These are phyloP conservation scores for Hydropotes inermis DNA, from an alignment of 2,113 vertebrate species.

Conservation along the genomic window DNA sequence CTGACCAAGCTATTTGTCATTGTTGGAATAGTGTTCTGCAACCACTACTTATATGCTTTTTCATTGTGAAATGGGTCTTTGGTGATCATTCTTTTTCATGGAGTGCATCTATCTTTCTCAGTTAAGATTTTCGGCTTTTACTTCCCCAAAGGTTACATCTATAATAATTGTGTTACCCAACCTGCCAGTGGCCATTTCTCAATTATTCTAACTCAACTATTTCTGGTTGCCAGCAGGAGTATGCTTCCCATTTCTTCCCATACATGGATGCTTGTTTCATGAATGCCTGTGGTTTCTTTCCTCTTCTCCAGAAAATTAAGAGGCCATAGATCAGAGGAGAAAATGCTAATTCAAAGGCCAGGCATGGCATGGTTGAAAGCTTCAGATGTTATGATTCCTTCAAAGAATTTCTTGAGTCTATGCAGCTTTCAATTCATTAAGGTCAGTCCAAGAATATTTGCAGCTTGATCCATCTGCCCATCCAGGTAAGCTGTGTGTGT, in stretches of 20 bases:
- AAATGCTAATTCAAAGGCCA: conserved; percentile 62
- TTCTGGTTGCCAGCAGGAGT: conserved; percentile 73
- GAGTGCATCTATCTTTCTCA: conserved; percentile 55
- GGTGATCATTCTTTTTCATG: conserved; percentile 51
- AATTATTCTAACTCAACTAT: conserved; percentile 74
- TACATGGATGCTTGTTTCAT: conserved; percentile 75
- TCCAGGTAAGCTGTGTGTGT: conserved; percentile 32
- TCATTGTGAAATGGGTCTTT: conserved; percentile 42
- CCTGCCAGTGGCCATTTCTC: conserved; percentile 74
- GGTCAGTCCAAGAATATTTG: conserved; percentile 15
- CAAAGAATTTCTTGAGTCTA: conserved; percentile 9
- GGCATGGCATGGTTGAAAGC: background rate
- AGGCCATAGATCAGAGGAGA: conserved; percentile 63
- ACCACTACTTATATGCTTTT: background rate
- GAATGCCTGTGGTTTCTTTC: conserved; percentile 74
- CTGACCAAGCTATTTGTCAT: conserved; percentile 67
- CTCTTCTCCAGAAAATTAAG: conserved; percentile 67
- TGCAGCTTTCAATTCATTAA: conserved; percentile 55
- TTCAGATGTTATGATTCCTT: conserved; percentile 19
- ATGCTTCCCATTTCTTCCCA: conserved; percentile 62
- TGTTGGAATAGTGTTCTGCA: background rate
- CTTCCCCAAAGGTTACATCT: conserved; percentile 61
- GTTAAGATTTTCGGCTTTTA: conserved; percentile 42
- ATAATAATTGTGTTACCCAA: conserved; percentile 70
- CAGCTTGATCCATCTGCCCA: conserved; percentile 44